Evolutionary conservation across 2,797 vertebrate genomes (phyloP).

Genomic region (Pyrocephalus nanus): DNA sequence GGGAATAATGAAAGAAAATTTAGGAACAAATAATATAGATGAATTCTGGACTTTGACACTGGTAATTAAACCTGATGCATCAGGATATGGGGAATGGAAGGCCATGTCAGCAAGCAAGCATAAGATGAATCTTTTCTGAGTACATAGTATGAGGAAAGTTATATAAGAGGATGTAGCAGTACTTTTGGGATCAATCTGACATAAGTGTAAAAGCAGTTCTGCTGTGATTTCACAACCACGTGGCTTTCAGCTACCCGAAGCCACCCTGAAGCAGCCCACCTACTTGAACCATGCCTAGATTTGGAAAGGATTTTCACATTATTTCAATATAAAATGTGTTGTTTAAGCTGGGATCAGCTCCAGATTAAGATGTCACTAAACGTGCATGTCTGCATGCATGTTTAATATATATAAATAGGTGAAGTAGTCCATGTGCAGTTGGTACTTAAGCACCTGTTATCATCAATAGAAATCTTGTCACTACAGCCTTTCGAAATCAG

Average conservation of each 20-base stretch:
- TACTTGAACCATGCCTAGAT: neutral
- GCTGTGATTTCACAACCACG: neutral
- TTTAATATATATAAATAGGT: neutral
- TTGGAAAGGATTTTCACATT: conserved; percentile 3
- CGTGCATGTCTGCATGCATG: neutral
- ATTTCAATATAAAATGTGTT: neutral
- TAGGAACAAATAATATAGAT: neutral
- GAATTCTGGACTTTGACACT: neutral
- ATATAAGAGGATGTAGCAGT: neutral
- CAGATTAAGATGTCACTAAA: neutral
- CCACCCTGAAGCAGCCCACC: neutral
- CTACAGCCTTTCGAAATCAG: neutral
- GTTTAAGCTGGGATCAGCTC: neutral
- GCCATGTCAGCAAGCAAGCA: neutral
- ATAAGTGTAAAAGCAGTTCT: conserved; percentile 12
- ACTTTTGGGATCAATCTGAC: neutral
- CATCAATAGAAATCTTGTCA: neutral
- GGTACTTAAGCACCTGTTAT: neutral
- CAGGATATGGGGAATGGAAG: neutral
- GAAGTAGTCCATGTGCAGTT: neutral
- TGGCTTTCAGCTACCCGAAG: neutral
- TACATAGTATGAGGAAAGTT: neutral
- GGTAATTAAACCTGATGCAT: neutral
- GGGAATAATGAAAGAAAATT: neutral
- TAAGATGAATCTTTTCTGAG: neutral